phyloP scores from a whole-genome alignment of 2,113 vertebrate genomes.

The Raja brachyura region DNA sequence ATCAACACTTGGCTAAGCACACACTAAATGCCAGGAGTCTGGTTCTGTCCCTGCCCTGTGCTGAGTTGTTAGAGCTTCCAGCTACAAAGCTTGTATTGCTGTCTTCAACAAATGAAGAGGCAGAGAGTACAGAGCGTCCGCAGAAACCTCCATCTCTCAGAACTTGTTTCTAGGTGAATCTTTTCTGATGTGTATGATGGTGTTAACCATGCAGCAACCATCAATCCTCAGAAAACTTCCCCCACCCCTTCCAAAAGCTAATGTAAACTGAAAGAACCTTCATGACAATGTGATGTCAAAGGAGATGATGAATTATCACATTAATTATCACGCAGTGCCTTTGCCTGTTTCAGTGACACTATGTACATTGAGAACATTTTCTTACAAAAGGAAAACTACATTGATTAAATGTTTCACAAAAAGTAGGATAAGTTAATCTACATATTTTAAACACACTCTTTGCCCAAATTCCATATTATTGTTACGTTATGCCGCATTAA shows the following conservation, averaged over 20 bases:
- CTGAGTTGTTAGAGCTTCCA: not conserved
- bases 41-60: not conserved
- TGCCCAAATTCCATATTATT: conserved; percentile 53
- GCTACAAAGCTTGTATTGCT: not conserved
- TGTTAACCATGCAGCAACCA: conserved; percentile 48
- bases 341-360: conserved; percentile 51
- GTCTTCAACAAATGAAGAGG: not conserved
- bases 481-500: conserved; percentile 42
- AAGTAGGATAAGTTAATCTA: conserved; percentile 60
- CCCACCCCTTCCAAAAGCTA: not conserved
- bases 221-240: not conserved
- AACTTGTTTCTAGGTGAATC: not conserved
- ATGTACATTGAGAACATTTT: conserved; percentile 52
- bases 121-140: not conserved
- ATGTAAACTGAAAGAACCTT: conserved; percentile 37
- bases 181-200: not conserved
- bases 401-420: conserved; percentile 36
- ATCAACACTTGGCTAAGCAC: not conserved
- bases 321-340: conserved; percentile 45
- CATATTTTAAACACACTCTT: conserved; percentile 60
- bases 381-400: conserved; percentile 57
- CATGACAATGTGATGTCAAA: conserved; percentile 40
- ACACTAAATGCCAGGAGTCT: not conserved
- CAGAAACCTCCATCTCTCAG: not conserved
- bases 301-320: conserved; percentile 41